Percentiles rank a stretch among this genome's conserved stretches.
phyloP scores from a whole-genome alignment of 2,113 vertebrate genomes.

The Plecotus auritus region DNA sequence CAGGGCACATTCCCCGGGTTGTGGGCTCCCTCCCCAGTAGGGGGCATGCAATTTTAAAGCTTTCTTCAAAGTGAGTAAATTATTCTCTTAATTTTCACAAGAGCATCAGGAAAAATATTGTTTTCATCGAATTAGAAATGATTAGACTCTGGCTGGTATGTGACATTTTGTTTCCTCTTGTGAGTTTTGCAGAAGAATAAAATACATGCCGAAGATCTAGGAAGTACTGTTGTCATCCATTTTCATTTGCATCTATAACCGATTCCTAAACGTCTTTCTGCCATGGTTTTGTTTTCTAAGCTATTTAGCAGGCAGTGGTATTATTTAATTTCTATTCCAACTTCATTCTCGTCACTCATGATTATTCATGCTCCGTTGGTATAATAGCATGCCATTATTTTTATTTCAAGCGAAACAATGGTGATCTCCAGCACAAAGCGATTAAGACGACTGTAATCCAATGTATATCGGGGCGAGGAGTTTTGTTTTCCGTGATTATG shows the following conservation, averaged over 20 bases:
- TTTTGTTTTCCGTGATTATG: not conserved
- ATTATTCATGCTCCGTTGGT: conserved; percentile 48
- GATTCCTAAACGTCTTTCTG: not conserved
- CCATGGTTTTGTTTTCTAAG: conserved; percentile 38
- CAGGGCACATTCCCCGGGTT: too few species aligned
- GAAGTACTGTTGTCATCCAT: not conserved
- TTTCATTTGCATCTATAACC: conserved; percentile 26
- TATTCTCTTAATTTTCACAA: not conserved
- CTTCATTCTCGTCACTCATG: conserved; percentile 41
- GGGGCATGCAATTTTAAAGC: not conserved
- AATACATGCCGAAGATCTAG: not conserved
- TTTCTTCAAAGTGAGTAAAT: not conserved
- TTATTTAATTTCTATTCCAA: conserved; percentile 54
- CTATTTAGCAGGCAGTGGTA: conserved; percentile 33
- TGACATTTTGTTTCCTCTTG: conserved; percentile 7
- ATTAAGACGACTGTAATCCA: conserved; percentile 19
- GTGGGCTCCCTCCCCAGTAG: too few species aligned
- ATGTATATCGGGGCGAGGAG: not conserved
- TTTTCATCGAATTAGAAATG: conserved; percentile 17
- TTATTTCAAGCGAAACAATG: conserved; percentile 50
- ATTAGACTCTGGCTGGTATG: not conserved
- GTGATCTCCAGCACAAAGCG: conserved; percentile 11
- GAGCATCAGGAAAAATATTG: not conserved
- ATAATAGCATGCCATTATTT: conserved; percentile 40
- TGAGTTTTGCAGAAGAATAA: not conserved